A percentile compares a stretch with the other conserved stretches of the same genome.
phyloP scores from a whole-genome alignment of 2,797 vertebrate species.

The Oreonectes daqikongensis region DNA sequence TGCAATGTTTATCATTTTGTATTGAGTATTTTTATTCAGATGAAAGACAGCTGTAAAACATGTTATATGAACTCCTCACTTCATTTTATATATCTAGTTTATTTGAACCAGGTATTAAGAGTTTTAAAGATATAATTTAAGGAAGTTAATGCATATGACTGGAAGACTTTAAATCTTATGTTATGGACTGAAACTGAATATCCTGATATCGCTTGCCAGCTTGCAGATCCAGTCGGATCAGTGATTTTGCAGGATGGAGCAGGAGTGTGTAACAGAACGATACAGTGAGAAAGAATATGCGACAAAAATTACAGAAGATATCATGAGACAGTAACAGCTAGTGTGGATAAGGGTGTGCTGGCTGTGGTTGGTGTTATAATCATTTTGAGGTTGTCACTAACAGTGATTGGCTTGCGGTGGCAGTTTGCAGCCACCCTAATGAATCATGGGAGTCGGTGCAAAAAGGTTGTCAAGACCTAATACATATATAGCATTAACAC shows the following conservation, averaged over 20 bases:
- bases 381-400: neutral
- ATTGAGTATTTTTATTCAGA: too few relatives aligned
- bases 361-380: neutral
- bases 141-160: neutral
- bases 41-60: too few relatives aligned
- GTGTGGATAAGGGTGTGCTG: neutral
- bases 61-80: too few relatives aligned
- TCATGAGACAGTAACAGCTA: neutral
- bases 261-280: neutral
- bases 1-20: neutral
- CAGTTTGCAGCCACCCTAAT: neutral
- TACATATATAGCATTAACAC: neutral
- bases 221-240: neutral
- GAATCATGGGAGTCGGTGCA: neutral
- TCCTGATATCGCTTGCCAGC: neutral
- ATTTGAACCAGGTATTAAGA: neutral
- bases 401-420: conserved; percentile 17
- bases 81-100: too few relatives aligned
- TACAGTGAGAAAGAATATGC: neutral
- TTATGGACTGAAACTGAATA: too few relatives aligned
- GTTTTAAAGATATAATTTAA: neutral
- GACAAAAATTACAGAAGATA: neutral
- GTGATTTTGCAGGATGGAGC: neutral
- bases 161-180: neutral
- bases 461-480: neutral